These are phyloP conservation scores for Hoplias malabaricus DNA, from an alignment of 2,113 vertebrate genomes.

Conservation along the genomic window DNA sequence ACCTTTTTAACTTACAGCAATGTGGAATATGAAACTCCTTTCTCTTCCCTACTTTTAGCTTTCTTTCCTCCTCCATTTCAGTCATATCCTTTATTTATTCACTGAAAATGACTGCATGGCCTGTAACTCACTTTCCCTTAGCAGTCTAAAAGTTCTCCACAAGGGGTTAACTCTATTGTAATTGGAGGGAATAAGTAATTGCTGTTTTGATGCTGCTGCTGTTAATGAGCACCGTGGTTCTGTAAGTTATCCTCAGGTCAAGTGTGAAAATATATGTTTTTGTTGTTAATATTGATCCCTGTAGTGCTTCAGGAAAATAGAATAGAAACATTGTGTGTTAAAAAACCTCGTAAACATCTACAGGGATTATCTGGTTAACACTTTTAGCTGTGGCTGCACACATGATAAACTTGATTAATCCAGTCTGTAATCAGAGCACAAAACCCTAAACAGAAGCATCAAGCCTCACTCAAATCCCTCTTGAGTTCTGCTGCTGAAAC, in stretches of 20 bases:
- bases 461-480: not conserved
- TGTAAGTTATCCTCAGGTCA: not conserved
- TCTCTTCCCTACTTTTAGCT: too few species aligned
- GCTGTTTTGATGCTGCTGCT: not conserved
- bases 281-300: not conserved
- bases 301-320: not conserved
- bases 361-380: not conserved
- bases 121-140: too few species aligned
- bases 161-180: too few species aligned
- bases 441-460: not conserved
- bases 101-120: too few species aligned
- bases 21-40: too few species aligned
- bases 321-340: not conserved
- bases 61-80: too few species aligned
- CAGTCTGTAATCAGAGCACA: constrained; percentile 14
- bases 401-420: constrained; percentile 18
- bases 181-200: too few species aligned
- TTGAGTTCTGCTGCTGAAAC: not conserved
- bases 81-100: too few species aligned
- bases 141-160: too few species aligned
- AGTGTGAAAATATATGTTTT: too few species aligned
- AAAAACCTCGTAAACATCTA: constrained; percentile 5
- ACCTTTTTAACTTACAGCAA: too few species aligned
- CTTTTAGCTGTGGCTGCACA: not conserved
- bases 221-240: not conserved